phyloP scores from a whole-genome alignment of 2,113 vertebrate genomes.

The Calonectris borealis region DNA sequence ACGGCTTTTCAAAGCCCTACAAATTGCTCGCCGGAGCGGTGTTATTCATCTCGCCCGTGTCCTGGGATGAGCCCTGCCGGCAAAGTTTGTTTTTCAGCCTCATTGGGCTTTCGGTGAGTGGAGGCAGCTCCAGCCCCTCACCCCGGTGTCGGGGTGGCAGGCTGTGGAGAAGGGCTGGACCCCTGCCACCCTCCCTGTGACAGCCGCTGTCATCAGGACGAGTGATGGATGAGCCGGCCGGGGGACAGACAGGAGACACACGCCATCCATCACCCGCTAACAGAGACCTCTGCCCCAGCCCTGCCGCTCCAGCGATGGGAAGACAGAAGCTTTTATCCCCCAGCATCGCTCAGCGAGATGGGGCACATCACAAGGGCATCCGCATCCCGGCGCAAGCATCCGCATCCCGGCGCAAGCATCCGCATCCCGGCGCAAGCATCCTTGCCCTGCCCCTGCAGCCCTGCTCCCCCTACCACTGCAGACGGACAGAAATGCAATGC shows the following conservation, averaged over 20 bases:
- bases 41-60: background rate
- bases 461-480: background rate
- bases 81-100: slow-evolving; percentile 46
- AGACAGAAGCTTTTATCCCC: background rate
- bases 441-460: background rate
- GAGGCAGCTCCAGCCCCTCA: background rate
- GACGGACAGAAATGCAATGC: accelerated
- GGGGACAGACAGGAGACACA: background rate
- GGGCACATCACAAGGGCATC: background rate
- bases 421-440: background rate
- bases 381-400: accelerated
- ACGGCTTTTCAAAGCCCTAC: slow-evolving; percentile 39
- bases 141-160: background rate
- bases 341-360: background rate
- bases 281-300: background rate
- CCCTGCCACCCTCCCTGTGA: background rate
- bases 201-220: accelerated
- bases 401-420: accelerated
- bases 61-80: background rate
- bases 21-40: background rate
- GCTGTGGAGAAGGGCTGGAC: background rate
- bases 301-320: background rate
- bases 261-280: background rate
- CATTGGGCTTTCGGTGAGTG: background rate
- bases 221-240: background rate